These are phyloP conservation scores for Spodoptera frugiperda DNA, from an alignment of 1,140 invertebrate species.

Conservation along the genomic window DNA sequence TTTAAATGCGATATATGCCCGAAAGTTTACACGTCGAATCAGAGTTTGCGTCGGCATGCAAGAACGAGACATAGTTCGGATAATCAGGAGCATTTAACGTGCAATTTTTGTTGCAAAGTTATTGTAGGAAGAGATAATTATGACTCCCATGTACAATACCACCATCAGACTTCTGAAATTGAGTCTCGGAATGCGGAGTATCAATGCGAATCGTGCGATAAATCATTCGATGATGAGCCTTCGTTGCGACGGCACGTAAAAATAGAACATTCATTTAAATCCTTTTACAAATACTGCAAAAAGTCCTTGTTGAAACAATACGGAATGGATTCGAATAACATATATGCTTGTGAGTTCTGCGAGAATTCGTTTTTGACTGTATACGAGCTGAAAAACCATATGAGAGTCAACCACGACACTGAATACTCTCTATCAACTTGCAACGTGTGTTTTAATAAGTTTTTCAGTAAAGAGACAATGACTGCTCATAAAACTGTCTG, in stretches of 20 bases:
- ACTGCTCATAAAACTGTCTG: slow-evolving; percentile 67
- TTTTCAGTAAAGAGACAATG: slow-evolving; percentile 68
- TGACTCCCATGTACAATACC: slow-evolving; percentile 52
- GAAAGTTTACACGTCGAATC: slow-evolving; percentile 73
- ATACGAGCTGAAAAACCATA: slow-evolving; percentile 70
- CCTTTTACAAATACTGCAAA: slow-evolving; percentile 74
- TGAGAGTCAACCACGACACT: slow-evolving; percentile 61
- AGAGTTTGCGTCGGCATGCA: slow-evolving; percentile 67
- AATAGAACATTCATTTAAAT: slow-evolving; percentile 66
- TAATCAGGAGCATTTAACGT: slow-evolving; percentile 47
- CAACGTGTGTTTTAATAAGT: slow-evolving; percentile 77
- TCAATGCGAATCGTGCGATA: slow-evolving; percentile 61
- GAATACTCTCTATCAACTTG: slow-evolving; percentile 67
- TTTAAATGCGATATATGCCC: slow-evolving; percentile 69
- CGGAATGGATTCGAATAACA: slow-evolving; percentile 20
- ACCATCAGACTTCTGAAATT: slow-evolving; percentile 45
- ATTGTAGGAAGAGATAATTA: slow-evolving; percentile 59
- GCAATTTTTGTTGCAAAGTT: slow-evolving; percentile 56
- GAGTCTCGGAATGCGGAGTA: slow-evolving; percentile 21
- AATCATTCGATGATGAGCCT: slow-evolving; percentile 58
- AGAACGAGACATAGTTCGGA: slow-evolving; percentile 55
- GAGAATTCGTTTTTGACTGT: slow-evolving; percentile 54
- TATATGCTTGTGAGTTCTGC: slow-evolving; percentile 69
- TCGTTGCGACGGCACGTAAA: slow-evolving; percentile 69
- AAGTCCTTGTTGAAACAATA: slow-evolving; percentile 58